Evolutionary conservation across 2,888 invertebrate genomes (phyloP), one percentile per base, ranked within the genome.

Genomic region (Drosophila birchii): DNA sequence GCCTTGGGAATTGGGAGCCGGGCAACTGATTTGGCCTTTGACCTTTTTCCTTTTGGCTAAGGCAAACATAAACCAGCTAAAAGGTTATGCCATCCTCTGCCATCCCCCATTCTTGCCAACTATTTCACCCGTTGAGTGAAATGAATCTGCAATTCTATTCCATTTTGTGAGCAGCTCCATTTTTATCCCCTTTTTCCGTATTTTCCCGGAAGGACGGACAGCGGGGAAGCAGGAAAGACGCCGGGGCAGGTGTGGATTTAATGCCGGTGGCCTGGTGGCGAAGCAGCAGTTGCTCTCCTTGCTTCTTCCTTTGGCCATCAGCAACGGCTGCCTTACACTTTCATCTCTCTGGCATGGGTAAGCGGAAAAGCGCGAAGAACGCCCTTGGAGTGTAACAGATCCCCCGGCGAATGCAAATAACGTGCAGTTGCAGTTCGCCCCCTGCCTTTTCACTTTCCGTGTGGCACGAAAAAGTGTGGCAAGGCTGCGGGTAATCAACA

Each of bases 71-170:
- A 79, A 68, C 59, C 56, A 56, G 59, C 87, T 78, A 71, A 79
- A 87, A 81, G 87, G 76, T 76, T 75, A 49, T 58, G 45, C 47
- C 38, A 47, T 41, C 36, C 26, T 26, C 36, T 18, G 34, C 44
- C 29, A n/a, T n/a, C 23, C 18, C 51, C 39, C 23, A 9, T n/a
- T 5, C 45, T 5, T 0, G 26, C 49, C 49, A 51, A 39, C 59
- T 60, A 49, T 49, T 62, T 47, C 70, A 26, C 67, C 56, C 53
- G 75, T 67, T 84, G 84, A 83, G 88, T 88, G 87, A 87, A 89
- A 89, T 85, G 88, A 89, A 89, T 88, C 88, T 87, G 87, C 87
- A 86, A 83, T 88, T 89, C 81, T 81, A 86, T 84, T 86, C 79
- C 88, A 78, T 80, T 86, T 78, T 72, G 76, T 62, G 57, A 58